Conservation (phyloP, 1,140 invertebrate species). For the Wiebesia pumilae region DNA sequence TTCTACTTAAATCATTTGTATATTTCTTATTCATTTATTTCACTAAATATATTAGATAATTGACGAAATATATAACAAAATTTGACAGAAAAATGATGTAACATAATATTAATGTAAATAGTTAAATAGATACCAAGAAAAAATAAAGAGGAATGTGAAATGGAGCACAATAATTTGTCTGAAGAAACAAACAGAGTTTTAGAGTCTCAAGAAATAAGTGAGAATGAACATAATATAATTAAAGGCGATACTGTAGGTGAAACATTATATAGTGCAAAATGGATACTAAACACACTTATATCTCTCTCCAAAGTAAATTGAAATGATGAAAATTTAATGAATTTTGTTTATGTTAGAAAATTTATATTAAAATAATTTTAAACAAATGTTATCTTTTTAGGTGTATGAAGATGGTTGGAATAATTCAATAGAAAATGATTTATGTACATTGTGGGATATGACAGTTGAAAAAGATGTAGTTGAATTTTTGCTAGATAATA, state of each 20-base stretch:
- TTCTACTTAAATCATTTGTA: too few species aligned
- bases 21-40: too few species aligned
- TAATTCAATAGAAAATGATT: slow-evolving; percentile 79
- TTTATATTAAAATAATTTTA: background rate
- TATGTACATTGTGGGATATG: slow-evolving; percentile 88
- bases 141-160: background rate
- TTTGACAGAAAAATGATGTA: background rate
- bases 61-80: background rate
- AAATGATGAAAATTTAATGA: background rate
- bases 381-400: too few species aligned
- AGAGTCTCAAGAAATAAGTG: slow-evolving; percentile 68
- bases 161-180: slow-evolving; percentile 13
- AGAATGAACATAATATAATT: slow-evolving; percentile 74
- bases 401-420: slow-evolving; percentile 72
- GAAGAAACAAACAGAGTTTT: slow-evolving; percentile 52
- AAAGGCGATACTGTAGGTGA: slow-evolving; percentile 84
- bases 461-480: slow-evolving; percentile 83
- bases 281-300: slow-evolving; percentile 81
- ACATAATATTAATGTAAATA: too few species aligned
- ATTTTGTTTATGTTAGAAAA: slow-evolving; percentile 35
- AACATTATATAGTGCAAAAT: slow-evolving; percentile 84
- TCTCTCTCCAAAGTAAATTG: slow-evolving; percentile 70
- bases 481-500: slow-evolving; percentile 79
- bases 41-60: too few species aligned
- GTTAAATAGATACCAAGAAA: background rate